Evolutionary conservation across 2,113 vertebrate genomes (phyloP), one percentile per base, ranked within the genome.

Genomic region (Nyctibius bracteatus): DNA sequence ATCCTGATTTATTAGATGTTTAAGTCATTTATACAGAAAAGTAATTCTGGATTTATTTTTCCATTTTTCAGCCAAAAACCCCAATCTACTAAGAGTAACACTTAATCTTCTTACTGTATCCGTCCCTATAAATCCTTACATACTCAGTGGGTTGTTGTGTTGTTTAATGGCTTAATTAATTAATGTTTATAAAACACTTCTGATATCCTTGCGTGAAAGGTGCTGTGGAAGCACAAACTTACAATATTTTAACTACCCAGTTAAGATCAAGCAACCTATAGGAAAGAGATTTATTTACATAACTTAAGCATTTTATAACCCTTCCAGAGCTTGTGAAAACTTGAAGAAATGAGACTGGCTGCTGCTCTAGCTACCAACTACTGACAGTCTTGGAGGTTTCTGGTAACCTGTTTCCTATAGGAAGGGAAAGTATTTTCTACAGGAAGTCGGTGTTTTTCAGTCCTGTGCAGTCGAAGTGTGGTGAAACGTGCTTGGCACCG

Each of bases 81-180:
- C 27, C 37, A 13, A n/a, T 43, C 23, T 61, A 15, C 24, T 28
- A 37, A 21, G n/a, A 84, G 39, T 49, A 79, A 73, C 80, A 90
- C 51, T 81, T 94, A 90, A 93, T 90, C 88, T 91, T 82, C 55
- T 86, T 81, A 67, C 35, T 47, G 22, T 85, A 68, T 52, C 63
- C 27, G 30, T 72, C 39, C 58, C 55, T 77, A 49, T 52, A 86
- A 92, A 92, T 95, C 71, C 72, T 74, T 37, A 63, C 55, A 70
- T 66, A 51, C 43, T 84, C 79, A n/a, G 46, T 47, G 35, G 51
- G 49, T 11, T 90, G 66, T 52, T 92, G 46, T 77, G 57, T 33
- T 39, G 79, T 92, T 94, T 96, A 83, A 95, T 92, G 68, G 71
- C 43, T 93, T 90, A 92, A 96, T 96, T 96, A 92, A 41, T 66